Percentiles rank a stretch among this genome's conserved stretches.
phyloP scores from a whole-genome alignment of 2,888 invertebrate species.

The Allacma fusca region DNA sequence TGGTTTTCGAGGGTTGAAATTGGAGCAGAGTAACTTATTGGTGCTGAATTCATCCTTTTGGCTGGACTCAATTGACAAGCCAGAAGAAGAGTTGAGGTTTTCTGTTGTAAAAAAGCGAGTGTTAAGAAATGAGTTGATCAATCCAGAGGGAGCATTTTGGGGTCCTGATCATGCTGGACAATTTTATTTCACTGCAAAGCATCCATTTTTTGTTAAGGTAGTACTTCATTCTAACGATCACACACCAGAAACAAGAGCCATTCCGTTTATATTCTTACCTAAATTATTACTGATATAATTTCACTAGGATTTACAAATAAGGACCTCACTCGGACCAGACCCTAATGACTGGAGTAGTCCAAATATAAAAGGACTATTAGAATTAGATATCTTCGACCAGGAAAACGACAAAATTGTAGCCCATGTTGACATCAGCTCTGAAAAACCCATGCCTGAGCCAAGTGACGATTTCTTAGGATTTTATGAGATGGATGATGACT shows the following conservation, averaged over 20 bases:
- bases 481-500: neutral
- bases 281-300: no score
- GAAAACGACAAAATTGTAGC: slow-evolving; percentile 10
- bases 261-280: no score
- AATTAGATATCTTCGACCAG: slow-evolving; percentile 32
- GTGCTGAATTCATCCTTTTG: slow-evolving; percentile 37
- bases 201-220: slow-evolving; percentile 41
- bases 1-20: slow-evolving; percentile 2
- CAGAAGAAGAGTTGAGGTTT: slow-evolving; percentile 25
- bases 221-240: no score
- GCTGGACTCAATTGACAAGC: slow-evolving; percentile 37
- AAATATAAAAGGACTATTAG: neutral
- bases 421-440: neutral
- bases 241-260: no score
- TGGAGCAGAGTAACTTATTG: neutral
- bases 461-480: neutral
- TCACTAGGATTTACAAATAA: slow-evolving; percentile 20
- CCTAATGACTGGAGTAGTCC: neutral
- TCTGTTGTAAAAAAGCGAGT: neutral
- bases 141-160: neutral
- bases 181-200: slow-evolving; percentile 12
- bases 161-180: neutral
- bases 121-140: neutral
- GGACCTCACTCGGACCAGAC: neutral
- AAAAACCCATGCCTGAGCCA: neutral